A percentile compares a stretch with the other conserved stretches of the same genome.
Evolutionary conservation across 2,888 invertebrate genomes (phyloP).

Genomic region (Cosmia trapezina): DNA sequence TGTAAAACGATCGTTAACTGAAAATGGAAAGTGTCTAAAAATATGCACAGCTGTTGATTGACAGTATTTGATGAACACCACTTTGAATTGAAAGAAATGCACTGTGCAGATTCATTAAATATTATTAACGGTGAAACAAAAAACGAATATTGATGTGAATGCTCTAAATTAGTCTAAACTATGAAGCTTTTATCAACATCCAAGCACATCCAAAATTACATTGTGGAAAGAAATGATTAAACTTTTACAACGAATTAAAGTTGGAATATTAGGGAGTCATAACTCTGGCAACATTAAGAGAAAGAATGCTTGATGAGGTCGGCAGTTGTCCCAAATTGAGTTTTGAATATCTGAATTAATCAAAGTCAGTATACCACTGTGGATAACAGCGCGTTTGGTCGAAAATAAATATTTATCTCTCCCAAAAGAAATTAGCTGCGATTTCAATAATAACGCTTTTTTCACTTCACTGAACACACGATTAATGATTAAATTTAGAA

Average conservation of each 20-base stretch:
- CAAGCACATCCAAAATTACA: background rate
- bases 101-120: background rate
- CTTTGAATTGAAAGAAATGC: background rate
- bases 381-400: constrained; percentile 74
- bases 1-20: background rate
- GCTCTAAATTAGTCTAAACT: background rate
- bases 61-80: constrained; percentile 10
- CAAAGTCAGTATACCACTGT: constrained; percentile 74
- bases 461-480: constrained; percentile 71
- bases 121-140: background rate
- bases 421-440: constrained; percentile 75
- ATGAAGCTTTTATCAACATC: background rate
- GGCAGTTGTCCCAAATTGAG: constrained; percentile 58
- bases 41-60: constrained; percentile 11
- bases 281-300: constrained; percentile 44
- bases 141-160: background rate
- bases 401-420: constrained; percentile 77
- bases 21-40: constrained; percentile 18
- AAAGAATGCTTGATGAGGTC: constrained; percentile 48
- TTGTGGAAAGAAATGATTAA: background rate
- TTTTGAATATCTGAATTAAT: constrained; percentile 85
- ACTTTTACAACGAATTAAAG: background rate
- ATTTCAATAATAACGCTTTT: constrained; percentile 76
- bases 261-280: constrained; percentile 4
- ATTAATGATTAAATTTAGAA: constrained; percentile 73